These are phyloP conservation scores for Liparis tanakae DNA, from an alignment of 2,797 vertebrate species.

Conservation along the genomic window DNA sequence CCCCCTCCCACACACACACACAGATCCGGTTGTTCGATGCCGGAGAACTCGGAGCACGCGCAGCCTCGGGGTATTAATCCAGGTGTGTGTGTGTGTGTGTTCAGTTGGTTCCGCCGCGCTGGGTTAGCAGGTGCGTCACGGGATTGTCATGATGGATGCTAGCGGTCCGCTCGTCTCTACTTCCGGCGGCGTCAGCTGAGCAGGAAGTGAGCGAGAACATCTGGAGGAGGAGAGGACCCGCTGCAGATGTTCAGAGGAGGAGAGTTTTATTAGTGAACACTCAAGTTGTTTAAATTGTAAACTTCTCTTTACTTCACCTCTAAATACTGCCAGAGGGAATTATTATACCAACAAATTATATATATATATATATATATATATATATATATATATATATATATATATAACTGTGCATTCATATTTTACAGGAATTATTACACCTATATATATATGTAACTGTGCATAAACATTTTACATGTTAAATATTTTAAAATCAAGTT, in stretches of 20 bases:
- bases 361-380: too few relatives aligned
- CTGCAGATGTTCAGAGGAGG: constrained; percentile 25
- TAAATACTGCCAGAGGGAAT: background rate
- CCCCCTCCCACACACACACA: background rate
- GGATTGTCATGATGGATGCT: constrained; percentile 46
- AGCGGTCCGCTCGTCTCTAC: constrained; percentile 20
- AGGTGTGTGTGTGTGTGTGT: background rate
- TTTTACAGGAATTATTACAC: too few relatives aligned
- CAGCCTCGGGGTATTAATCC: constrained; percentile 6
- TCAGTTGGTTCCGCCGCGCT: too few relatives aligned
- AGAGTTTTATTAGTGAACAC: too few relatives aligned
- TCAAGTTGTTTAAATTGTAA: background rate
- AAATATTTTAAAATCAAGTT: background rate
- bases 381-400: too few relatives aligned
- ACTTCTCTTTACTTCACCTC: background rate
- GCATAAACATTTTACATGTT: background rate
- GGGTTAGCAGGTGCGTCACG: background rate
- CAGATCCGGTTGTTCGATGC: constrained; percentile 20
- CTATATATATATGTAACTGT: too few relatives aligned
- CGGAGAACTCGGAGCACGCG: constrained; percentile 5
- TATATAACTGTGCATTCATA: background rate
- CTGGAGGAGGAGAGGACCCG: constrained; percentile 41
- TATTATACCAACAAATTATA: background rate
- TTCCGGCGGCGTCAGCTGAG: constrained; percentile 68
- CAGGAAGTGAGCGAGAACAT: constrained; percentile 64